Percentiles rank a stretch among this genome's conserved stretches.
Conservation (phyloP, 2,113 vertebrate genomes). For the Rafetus swinhoei region DNA sequence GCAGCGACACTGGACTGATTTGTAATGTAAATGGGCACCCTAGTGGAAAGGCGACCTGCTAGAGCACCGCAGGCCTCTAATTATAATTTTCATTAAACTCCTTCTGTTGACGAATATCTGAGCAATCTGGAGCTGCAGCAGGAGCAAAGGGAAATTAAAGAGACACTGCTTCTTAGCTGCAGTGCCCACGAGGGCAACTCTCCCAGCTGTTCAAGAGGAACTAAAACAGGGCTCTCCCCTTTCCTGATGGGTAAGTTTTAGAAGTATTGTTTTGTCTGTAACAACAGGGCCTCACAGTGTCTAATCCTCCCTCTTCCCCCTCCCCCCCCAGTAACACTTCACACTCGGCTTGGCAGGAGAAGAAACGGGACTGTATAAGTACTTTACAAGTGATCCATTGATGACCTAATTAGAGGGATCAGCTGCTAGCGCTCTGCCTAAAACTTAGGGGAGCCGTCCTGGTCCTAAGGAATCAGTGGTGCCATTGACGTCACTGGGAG, state of each 20-base stretch:
- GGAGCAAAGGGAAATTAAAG: slow-evolving; percentile 71
- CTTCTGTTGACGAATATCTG: slow-evolving; percentile 73
- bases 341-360: background rate
- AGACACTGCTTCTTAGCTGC: background rate
- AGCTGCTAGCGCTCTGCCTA: slow-evolving; percentile 29
- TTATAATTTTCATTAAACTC: slow-evolving; percentile 79
- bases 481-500: rapidly evolving
- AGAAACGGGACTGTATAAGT: slow-evolving; percentile 8
- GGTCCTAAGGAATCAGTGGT: background rate
- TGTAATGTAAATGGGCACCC: slow-evolving; percentile 74
- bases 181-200: slow-evolving; percentile 14
- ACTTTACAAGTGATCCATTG: slow-evolving; percentile 11
- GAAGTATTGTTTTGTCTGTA: background rate
- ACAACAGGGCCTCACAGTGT: background rate
- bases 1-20: slow-evolving; percentile 64
- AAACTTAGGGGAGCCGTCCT: rapidly evolving
- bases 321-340: rapidly evolving
- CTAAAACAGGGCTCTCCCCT: background rate
- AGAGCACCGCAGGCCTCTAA: slow-evolving; percentile 73
- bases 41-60: slow-evolving; percentile 53
- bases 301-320: background rate
- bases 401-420: slow-evolving; percentile 71
- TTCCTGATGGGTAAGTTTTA: background rate
- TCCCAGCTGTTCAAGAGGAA: slow-evolving; percentile 42
- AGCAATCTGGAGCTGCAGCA: slow-evolving; percentile 67